phyloP scores from a whole-genome alignment of 2,113 vertebrate species.

The Acrocephalus arundinaceus region DNA sequence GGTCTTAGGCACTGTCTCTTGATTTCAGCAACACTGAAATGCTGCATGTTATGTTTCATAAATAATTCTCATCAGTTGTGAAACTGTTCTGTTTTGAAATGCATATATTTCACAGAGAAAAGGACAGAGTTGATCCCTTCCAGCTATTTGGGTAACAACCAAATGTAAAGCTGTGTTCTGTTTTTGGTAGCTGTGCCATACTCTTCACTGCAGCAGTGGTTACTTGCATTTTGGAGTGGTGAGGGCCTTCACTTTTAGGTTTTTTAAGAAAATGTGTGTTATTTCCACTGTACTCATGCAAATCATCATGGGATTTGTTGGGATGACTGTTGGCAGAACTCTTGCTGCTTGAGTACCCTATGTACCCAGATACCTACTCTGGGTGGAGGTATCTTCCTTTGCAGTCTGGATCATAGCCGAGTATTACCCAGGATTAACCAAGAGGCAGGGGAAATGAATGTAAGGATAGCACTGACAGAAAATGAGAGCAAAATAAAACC shows the following conservation, averaged over 20 bases:
- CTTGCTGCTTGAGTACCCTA: background rate
- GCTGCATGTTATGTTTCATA: background rate
- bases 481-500: background rate
- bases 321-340: background rate
- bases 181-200: background rate
- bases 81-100: background rate
- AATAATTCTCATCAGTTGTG: background rate
- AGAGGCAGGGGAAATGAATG: background rate
- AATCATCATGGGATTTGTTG: background rate
- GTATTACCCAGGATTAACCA: background rate
- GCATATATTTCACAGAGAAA: background rate
- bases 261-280: background rate
- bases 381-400: background rate
- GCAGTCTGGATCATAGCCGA: background rate
- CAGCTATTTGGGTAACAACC: background rate
- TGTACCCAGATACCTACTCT: background rate
- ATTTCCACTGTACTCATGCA: background rate
- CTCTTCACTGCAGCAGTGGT: background rate
- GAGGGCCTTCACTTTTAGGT: background rate
- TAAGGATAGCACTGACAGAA: background rate
- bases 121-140: background rate
- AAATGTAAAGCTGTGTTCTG: background rate
- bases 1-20: background rate
- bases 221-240: background rate
- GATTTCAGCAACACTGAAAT: background rate